Base-by-base conservation (phyloP, 2,113 vertebrate species). In the Thomomys bottae region DNA sequence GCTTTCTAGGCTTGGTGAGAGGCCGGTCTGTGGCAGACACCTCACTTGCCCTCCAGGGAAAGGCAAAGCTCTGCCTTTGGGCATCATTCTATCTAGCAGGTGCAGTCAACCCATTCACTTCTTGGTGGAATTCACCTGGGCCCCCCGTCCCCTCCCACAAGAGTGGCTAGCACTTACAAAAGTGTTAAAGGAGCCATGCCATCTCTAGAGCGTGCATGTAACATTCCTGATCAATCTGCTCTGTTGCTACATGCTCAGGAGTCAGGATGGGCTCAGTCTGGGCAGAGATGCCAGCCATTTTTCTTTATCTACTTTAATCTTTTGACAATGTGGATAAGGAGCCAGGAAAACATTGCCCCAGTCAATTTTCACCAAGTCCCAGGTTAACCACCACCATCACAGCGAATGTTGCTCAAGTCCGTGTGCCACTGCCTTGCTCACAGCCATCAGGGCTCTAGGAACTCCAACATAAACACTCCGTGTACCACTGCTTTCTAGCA, bases 281-380 rank as follows among this genome's bases (percentile, higher is more conserved):
- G 40, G 68, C 73, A 59, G 76, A 73, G 92, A 59, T 1, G 6
- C 45, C 59, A 64, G 24, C 54, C 30, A 3, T n/a, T 49, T n/a
- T 76, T 18, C 12, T 68, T 64, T 66, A 3, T 64, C 12, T 78
- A 20, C 61, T 61, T 81, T 82, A 38, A 38, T 88, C 73, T 80
- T 30, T 63, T 28, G 54, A 61, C 66, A 90, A 83, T 34, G 7
- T 71, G 38, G 38, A 36, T 30, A 23, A 30, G n/a, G 78, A 28
- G 2, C 1, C 3, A 2, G 7, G 14, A 61, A 42, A 59, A 40
- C 0, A 32, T 26, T 57, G 6, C 15, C 3, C 7, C 3, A 26
- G n/a, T 78, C 36, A 32, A 15, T 61, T 72, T 83, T 5, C 5
- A 2, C 5, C 5, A 63, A 8, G 5, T 10, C 21, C 61, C 85